A percentile compares a stretch with the other conserved stretches of the same genome.
Evolutionary conservation across 2,797 vertebrate genomes (phyloP).

Genomic region (Okamejei kenojei): DNA sequence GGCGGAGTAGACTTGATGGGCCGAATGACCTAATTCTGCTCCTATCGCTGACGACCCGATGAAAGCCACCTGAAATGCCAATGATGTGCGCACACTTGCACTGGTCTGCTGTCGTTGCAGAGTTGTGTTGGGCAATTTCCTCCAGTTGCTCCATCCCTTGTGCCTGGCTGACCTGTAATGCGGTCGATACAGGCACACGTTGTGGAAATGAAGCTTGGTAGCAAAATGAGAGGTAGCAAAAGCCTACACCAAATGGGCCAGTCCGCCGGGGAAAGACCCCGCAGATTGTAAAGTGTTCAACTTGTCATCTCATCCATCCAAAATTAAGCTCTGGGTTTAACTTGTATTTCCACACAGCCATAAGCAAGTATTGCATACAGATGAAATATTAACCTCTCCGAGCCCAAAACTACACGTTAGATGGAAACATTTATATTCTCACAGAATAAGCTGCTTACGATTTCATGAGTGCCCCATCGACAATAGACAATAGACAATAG

Average conservation of each 20-base stretch:
- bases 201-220: too few relatives aligned
- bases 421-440: not conserved
- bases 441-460: not conserved
- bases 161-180: not conserved
- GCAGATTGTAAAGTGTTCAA: not conserved
- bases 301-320: not conserved
- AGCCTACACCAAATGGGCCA: not conserved
- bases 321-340: not conserved
- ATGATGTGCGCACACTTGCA: not conserved
- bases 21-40: too few relatives aligned
- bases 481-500: too few relatives aligned
- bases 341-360: not conserved
- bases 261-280: not conserved
- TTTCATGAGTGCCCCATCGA: not conserved
- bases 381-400: not conserved
- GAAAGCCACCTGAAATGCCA: not conserved
- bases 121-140: not conserved
- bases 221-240: too few relatives aligned
- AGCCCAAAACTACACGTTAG: not conserved
- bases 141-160: not conserved
- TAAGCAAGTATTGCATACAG: not conserved
- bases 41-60: too few relatives aligned
- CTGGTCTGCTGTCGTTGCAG: not conserved
- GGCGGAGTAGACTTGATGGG: too few relatives aligned
- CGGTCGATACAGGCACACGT: too few relatives aligned